Percentiles rank a stretch among this genome's conserved stretches.
Conservation (phyloP, 1,140 invertebrate genomes). For the Drosophila nigrodunni region DNA sequence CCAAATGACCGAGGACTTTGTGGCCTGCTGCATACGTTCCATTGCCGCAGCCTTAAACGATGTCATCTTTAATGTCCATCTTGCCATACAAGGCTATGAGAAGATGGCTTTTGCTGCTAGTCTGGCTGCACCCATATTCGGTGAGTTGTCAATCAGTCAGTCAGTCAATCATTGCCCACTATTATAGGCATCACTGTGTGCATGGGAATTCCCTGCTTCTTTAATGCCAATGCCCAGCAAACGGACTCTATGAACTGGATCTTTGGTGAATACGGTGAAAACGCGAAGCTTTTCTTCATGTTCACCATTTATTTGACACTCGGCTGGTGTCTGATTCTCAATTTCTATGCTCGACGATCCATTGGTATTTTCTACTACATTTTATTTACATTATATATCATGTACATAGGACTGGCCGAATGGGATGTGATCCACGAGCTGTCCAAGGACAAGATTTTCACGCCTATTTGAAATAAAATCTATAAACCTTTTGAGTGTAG, state of each 20-base stretch:
- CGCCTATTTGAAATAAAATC: not conserved
- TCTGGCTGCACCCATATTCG: slow-evolving; percentile 48
- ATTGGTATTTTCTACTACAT: slow-evolving; percentile 42
- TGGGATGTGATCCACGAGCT: slow-evolving; percentile 11
- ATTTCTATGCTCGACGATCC: slow-evolving; percentile 54
- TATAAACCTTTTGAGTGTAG: no score
- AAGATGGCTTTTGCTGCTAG: slow-evolving; percentile 62
- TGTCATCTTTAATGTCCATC: slow-evolving; percentile 44
- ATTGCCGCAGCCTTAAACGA: slow-evolving; percentile 38
- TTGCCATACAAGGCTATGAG: slow-evolving; percentile 58
- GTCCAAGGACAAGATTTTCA: not conserved
- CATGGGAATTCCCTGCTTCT: slow-evolving; percentile 44
- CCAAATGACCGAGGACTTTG: slow-evolving; percentile 41
- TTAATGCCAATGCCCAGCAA: slow-evolving; percentile 33
- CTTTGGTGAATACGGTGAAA: slow-evolving; percentile 38
- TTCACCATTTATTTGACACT: slow-evolving; percentile 30
- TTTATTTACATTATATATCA: slow-evolving; percentile 34
- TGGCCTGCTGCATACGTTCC: slow-evolving; percentile 43
- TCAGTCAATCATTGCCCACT: not conserved
- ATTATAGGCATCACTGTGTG: slow-evolving; percentile 37
- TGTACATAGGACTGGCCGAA: slow-evolving; percentile 36
- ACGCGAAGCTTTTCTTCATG: slow-evolving; percentile 47
- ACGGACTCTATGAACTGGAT: slow-evolving; percentile 25
- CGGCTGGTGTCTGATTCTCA: slow-evolving; percentile 39
- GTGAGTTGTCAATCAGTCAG: slow-evolving; percentile 20